Percentiles rank a stretch among this genome's conserved stretches.
phyloP scores from a whole-genome alignment of 1,140 invertebrate genomes.

The Mizuhopecten yessoensis region DNA sequence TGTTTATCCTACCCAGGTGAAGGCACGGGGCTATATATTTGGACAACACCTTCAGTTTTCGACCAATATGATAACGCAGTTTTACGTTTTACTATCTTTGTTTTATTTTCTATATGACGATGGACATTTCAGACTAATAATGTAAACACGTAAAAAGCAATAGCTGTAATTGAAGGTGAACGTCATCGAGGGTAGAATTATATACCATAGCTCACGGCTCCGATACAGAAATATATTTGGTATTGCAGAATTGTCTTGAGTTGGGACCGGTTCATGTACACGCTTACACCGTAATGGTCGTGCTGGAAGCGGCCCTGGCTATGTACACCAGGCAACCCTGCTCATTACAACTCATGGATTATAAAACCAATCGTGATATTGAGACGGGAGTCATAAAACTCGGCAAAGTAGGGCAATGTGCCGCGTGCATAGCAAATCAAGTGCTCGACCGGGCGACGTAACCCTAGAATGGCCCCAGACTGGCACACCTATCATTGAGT shows the following conservation, averaged over 20 bases:
- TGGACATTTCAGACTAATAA: conserved; percentile 10
- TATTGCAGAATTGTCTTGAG: background rate
- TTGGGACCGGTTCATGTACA: background rate
- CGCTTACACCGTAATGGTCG: background rate
- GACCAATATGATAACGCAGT: background rate
- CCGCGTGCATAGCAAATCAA: no score
- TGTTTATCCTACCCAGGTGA: background rate
- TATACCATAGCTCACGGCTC: background rate
- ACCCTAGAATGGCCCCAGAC: no score
- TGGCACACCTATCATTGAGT: no score
- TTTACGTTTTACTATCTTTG: background rate
- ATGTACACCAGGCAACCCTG: background rate
- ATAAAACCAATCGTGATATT: no score
- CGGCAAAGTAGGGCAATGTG: no score
- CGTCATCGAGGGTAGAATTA: background rate
- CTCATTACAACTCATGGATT: no score
- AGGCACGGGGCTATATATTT: no score
- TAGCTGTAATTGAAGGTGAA: conserved; percentile 3
- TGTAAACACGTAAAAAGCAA: conserved; percentile 2
- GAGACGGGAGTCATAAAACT: no score
- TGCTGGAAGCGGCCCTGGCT: background rate
- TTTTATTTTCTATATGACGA: conserved; percentile 5
- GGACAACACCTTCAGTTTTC: background rate
- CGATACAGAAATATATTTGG: background rate
- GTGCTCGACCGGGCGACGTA: no score